Percentiles rank a stretch among this genome's conserved stretches.
These are phyloP conservation scores for Nyleta sp. DNA, from an alignment of 2,888 invertebrate genomes.

Conservation along the genomic window DNA sequence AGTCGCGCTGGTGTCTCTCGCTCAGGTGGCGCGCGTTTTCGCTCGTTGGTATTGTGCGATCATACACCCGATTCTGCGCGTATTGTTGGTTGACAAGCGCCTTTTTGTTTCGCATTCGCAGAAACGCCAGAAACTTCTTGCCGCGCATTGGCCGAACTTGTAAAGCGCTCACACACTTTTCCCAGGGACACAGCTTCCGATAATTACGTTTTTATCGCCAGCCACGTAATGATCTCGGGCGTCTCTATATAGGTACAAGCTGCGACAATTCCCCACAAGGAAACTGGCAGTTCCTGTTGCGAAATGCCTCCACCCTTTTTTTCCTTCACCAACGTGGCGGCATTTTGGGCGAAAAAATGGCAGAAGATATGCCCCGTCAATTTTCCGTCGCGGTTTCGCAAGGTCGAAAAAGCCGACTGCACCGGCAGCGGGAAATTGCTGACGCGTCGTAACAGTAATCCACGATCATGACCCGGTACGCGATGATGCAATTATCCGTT, in stretches of 20 bases:
- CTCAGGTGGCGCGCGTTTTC: constrained; percentile 56
- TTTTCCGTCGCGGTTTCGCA: too few relatives aligned
- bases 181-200: too few relatives aligned
- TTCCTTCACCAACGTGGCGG: not conserved
- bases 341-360: too few relatives aligned
- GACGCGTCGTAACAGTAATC: not conserved
- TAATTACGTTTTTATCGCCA: too few relatives aligned
- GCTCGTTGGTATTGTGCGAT: constrained; percentile 39
- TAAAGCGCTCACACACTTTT: too few relatives aligned
- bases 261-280: constrained; percentile 42
- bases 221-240: too few relatives aligned
- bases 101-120: constrained; percentile 49
- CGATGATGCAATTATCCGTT: constrained; percentile 25
- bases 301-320: constrained; percentile 43
- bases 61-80: constrained; percentile 36
- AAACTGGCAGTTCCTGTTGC: constrained; percentile 55
- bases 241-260: too few relatives aligned
- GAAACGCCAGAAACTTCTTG: constrained; percentile 15
- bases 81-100: constrained; percentile 53
- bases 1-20: constrained; percentile 47
- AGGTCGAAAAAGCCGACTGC: too few relatives aligned
- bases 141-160: constrained; percentile 6
- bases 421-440: not conserved
- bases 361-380: too few relatives aligned
- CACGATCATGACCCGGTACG: constrained; percentile 10